Base-by-base conservation (phyloP, 2,888 invertebrate genomes). In the Idaea biselata region DNA sequence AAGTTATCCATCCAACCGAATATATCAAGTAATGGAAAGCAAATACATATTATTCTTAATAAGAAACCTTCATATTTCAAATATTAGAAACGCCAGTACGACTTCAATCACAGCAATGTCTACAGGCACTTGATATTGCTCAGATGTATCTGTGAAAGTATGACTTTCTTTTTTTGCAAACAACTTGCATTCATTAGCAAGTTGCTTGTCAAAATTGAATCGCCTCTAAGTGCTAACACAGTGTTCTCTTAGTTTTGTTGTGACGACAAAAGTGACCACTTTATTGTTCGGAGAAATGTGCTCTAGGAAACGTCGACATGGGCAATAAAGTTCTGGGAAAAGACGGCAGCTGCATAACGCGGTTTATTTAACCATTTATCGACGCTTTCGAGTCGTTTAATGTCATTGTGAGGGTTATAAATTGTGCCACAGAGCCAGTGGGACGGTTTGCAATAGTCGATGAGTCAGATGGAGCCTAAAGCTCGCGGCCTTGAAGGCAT, bases 131-230 rank as follows among this genome's bases (percentile, higher is more conserved):
- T 75, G 71, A 76, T 76, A 73, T 74, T 76, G 72, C 73, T 75
- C 72, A 73, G 72, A 77, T 76, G 73, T 70, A 64, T 67, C 74
- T 73, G 86, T 79, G 86, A 86, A 86, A 86, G 87, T 79, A 68
- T 69, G 59, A 80, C 82, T 85, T 87, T 86, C 82, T 80, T 86
- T 85, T 75, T 82, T 78, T 74, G 80, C 79, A 79, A 79, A 83
- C 74, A 76, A 68, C 73, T 67, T 72, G 73, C 75, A 76, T 80
- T 80, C 73, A 82, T 82, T 81, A 75, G 69, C 69, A 66, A 72
- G 68, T 73, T 73, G 78, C 71, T 68, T 74, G 67, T 68, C 73
- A 74, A 72, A 78, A 75, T 61, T 63, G 64, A 67, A 68, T 64
- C 64, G 64, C 70, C 66, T 70, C 62, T 65, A 64, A 72, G 69